phyloP scores from a whole-genome alignment of 2,797 vertebrate genomes.

The Anniella stebbinsi region DNA sequence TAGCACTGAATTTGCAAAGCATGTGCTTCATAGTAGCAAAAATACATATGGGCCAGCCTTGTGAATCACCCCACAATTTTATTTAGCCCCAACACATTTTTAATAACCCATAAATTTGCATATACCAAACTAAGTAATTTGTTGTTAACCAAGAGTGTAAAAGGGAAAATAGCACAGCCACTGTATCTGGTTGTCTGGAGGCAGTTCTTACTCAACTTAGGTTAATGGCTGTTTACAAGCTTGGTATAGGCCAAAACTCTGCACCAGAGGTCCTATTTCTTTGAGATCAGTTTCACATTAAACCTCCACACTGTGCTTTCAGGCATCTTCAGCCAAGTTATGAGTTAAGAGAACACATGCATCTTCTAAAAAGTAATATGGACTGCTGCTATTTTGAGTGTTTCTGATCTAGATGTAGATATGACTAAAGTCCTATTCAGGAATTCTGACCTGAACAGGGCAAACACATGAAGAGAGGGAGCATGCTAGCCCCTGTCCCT shows the following conservation, averaged over 20 bases:
- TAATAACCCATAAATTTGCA: not conserved
- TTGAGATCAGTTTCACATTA: not conserved
- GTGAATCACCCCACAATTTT: not conserved
- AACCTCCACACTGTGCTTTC: not conserved
- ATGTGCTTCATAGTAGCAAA: not conserved
- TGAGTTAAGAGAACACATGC: not conserved
- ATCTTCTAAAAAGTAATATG: not conserved
- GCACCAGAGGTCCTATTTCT: not conserved
- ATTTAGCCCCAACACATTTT: not conserved
- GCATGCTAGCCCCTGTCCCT: too few relatives aligned
- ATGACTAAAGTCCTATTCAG: not conserved
- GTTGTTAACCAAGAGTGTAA: not conserved
- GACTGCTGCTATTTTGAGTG: not conserved
- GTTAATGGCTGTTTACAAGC: not conserved
- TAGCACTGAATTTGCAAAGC: not conserved
- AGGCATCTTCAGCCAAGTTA: not conserved
- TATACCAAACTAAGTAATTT: not conserved
- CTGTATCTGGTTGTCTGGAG: not conserved
- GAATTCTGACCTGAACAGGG: too few relatives aligned
- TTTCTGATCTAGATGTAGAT: not conserved
- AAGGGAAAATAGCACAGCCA: not conserved
- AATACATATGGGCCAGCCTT: not conserved
- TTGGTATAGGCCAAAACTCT: not conserved
- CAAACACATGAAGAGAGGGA: too few relatives aligned
- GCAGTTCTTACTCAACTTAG: not conserved